Base-by-base conservation (phyloP, 2,888 invertebrate genomes). In the Lycaena phlaeas region DNA sequence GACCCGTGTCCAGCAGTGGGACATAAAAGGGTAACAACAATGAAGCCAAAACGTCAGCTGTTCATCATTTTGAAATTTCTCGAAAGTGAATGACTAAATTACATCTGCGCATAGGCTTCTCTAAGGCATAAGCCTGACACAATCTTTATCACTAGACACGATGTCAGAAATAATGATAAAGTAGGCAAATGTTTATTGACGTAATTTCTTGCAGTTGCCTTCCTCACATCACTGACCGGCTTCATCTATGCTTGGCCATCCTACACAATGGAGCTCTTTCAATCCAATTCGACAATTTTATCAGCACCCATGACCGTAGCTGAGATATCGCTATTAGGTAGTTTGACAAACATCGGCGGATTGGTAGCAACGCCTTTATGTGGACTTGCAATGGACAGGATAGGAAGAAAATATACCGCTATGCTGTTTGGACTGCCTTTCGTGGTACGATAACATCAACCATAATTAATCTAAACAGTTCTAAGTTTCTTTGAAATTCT, bases 221-320 rank as follows among this genome's bases (percentile, higher is more conserved):
- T 67, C 40, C 54, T 77, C 39, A 68, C 68, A 9, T 52, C 59
- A 6, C 60, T 76, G 7, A 74, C 78, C 0, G 82, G 82, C 0
- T 68, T 74, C 34, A 50, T 78, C 2, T 60, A 61, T 43, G 71
- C 79, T 0, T 82, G 82, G 82, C 81, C 82, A 0, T 82, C 82
- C 0, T 74, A 67, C 44, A 79, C 76, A 0, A 53, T 70, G n/a
- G 64, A 59, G 2, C 60, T 64, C 36, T 81, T 81, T 45, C 49
- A 43, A 3, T 75, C 81, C 1, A 81, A 82, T 41, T 56, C 54
- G 4, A 81, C 82, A 0, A 61, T 75, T 0, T 54, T 82, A 7
- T 57, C 64, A 0, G 43, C 51, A 2, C 70, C 73, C 0, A 77
- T 82, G 76, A 53, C 68, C 0, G 50, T 68, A 0, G 40, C 66